Percentiles rank a stretch among this genome's conserved stretches.
Conservation (phyloP, 2,888 invertebrate species). For the Cepaea hortensis region DNA sequence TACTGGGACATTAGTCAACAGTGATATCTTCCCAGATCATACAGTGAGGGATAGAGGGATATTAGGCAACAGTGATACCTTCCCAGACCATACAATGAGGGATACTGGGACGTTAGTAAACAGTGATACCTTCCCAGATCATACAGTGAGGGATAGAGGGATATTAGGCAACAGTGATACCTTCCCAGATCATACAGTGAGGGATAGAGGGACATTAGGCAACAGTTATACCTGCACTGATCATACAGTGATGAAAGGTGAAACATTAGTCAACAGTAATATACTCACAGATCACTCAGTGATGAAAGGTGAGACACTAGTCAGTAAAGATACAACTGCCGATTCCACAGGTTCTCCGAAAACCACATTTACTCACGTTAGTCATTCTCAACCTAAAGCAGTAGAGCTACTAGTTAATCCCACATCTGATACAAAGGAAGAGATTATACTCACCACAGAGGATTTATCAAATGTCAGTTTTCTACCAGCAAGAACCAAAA, state of each 20-base stretch:
- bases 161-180: constrained; percentile 15
- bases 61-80: constrained; percentile 23
- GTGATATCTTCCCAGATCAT: too few species aligned
- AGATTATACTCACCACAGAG: constrained; percentile 68
- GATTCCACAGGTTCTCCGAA: constrained; percentile 27
- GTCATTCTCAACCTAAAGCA: constrained; percentile 14
- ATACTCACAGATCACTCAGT: too few species aligned
- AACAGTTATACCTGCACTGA: too few species aligned
- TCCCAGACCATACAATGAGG: constrained; percentile 2
- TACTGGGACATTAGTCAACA: too few species aligned
- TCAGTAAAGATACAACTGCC: too few species aligned
- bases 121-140: too few species aligned
- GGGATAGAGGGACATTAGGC: too few species aligned
- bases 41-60: background rate
- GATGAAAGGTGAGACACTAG: too few species aligned
- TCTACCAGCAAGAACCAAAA: constrained; percentile 43
- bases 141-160: background rate
- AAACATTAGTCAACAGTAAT: too few species aligned
- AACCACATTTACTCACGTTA: background rate
- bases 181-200: constrained; percentile 19
- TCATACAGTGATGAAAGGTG: too few species aligned
- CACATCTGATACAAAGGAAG: constrained; percentile 57
- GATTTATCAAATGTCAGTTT: constrained; percentile 58
- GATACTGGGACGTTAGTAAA: too few species aligned
- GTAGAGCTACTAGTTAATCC: background rate